Base-by-base conservation (phyloP, 2,113 vertebrate genomes). In the Sisor rabdophorus region DNA sequence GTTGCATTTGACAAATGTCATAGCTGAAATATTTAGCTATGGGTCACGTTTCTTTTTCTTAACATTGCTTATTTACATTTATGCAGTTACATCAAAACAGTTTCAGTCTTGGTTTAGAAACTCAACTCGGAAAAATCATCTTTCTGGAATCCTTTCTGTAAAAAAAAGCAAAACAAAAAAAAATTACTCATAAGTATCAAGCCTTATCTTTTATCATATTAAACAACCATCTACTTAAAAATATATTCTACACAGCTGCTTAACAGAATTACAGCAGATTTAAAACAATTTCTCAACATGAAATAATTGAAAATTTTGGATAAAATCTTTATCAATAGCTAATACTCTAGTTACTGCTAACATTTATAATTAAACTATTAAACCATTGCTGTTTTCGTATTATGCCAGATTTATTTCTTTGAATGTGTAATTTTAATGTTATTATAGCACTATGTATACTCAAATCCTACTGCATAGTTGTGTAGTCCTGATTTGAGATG, bases 141-240 rank as follows among this genome's bases (percentile, higher is more conserved):
- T 82, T 61, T 88, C 0, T 1, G 2, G 63, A 55, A 91, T 11
- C 89, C 89, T 86, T 87, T 90, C 92, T 93, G 87, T 78, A 89
- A 90, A 50, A 80, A 76, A 88, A 4, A 36, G 7, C 50, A 84
- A 73, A 75, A 72, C 68, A 56, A 75, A 83, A 81, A 64, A n/a
- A n/a, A n/a, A 54, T 69, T 36, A 16, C 26, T 54, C 10, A 56
- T 75, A 24, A 78, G 67, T 20, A 48, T n/a, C n/a, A n/a, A n/a
- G n/a, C n/a, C n/a, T n/a, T n/a, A n/a, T n/a, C n/a, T n/a, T n/a
- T n/a, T n/a, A n/a, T n/a, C n/a, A n/a, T n/a, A n/a, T n/a, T n/a
- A n/a, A n/a, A n/a, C n/a, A n/a, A n/a, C n/a, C n/a, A n/a, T n/a
- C n/a, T n/a, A n/a, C n/a, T n/a, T n/a, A n/a, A n/a, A n/a, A n/a